Evolutionary conservation across 2,888 invertebrate species (phyloP), one percentile per base, ranked within the genome.

Genomic region (Caenorhabditis panamensis): DNA sequence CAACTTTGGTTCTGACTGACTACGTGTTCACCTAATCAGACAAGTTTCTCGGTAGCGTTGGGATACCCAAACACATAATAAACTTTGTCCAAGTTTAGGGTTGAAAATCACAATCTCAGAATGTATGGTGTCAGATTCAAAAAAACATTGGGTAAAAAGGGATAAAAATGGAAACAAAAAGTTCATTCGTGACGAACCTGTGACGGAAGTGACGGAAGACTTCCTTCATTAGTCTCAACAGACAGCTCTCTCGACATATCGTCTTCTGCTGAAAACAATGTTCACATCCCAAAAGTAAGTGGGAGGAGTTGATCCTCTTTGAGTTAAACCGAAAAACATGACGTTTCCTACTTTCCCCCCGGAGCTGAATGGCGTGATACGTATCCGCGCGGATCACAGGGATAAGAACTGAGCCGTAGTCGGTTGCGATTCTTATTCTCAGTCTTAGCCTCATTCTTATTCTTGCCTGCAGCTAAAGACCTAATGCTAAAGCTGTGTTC

Each of bases 161-260:
- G 16, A 53, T 1, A 41, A 11, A 37, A 11, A 63, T 4, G 13
- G 18, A 54, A 41, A 56, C 28, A 67, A 49, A 68, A 47, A 47
- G 58, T 18, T 47, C 28, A 56, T 16, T 4, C 20, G 18, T 61
- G 36, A 36, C 61, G 37, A 31, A 79, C 79, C 79, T 79, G 72
- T 41, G 72, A 79, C 41, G 72, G 72, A 56, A 72, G 53, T 41
- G 69, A 67, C 51, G 79, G 69, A 13, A 61, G 66, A 26, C 67
- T 63, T 56, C 56, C 67, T 16, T 67, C 72, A 37, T 31, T 61
- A 54, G 79, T 79, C n/a, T 79, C 79, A 22, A 79, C 64, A 18
- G 62, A 63, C 18, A 79, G 54, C 36, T 62, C 66, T 11, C 71
- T 49, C 2, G 69, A 64, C 69, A 69, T 71, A n/a, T 58, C 69